Percentiles rank a stretch among this genome's conserved stretches.
These are phyloP conservation scores for Epinephelus fuscoguttatus DNA, from an alignment of 2,113 vertebrate genomes.

Conservation along the genomic window DNA sequence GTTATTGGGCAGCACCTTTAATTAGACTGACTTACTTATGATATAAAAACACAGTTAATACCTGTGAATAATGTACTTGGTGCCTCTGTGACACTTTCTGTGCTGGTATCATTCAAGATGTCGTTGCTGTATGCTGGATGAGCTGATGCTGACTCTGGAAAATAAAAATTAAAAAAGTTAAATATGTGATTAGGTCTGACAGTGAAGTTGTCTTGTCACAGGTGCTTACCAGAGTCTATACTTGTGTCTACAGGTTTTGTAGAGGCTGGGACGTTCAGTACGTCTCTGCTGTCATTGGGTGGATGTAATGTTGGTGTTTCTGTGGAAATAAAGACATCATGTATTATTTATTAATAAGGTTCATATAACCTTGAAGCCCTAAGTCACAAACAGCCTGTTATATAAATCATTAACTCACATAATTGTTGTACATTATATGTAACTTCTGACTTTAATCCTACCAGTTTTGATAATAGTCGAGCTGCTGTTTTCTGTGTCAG, in stretches of 20 bases:
- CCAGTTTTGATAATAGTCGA: background rate
- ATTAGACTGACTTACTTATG: background rate
- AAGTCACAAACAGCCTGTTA: background rate
- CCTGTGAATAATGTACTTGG: conserved; percentile 21
- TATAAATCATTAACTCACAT: background rate
- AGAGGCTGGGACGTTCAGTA: background rate
- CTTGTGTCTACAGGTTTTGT: background rate
- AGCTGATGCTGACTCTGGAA: conserved; percentile 35
- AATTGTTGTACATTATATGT: background rate
- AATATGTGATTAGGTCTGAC: background rate
- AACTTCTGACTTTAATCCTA: conserved; percentile 7
- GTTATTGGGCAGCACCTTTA: background rate
- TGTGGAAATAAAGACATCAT: conserved; percentile 1
- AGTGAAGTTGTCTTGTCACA: too few species aligned
- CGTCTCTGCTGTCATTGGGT: background rate
- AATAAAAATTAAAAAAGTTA: background rate
- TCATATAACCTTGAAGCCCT: background rate
- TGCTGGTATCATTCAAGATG: conserved; percentile 5
- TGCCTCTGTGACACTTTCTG: conserved; percentile 28
- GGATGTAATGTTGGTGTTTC: background rate
- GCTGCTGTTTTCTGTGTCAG: background rate
- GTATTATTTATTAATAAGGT: too few species aligned
- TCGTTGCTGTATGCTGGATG: background rate
- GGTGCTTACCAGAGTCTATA: conserved; percentile 27
- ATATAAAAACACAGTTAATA: conserved; percentile 15